A percentile compares a stretch with the other conserved stretches of the same genome.
These are phyloP conservation scores for Zootoca vivipara DNA, from an alignment of 2,113 vertebrate genomes.

Conservation along the genomic window DNA sequence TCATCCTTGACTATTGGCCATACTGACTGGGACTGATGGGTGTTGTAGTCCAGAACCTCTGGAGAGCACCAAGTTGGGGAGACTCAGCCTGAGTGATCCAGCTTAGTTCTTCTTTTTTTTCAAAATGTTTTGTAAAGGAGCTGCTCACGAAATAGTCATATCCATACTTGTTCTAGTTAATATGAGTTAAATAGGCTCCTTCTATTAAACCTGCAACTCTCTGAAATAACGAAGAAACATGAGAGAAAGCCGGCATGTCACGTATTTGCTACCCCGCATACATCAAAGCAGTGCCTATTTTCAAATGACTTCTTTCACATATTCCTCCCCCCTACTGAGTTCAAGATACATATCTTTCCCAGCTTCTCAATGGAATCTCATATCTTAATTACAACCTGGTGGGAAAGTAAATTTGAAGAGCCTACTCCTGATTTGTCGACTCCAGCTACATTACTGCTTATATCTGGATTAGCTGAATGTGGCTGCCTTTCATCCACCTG, in stretches of 20 bases:
- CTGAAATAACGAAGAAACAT: not conserved
- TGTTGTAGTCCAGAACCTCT: too few relatives aligned
- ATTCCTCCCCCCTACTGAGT: not conserved
- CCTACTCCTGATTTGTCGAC: not conserved
- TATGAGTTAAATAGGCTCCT: not conserved
- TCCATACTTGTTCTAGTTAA: not conserved
- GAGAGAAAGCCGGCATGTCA: not conserved
- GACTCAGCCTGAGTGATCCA: not conserved
- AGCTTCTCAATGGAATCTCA: not conserved
- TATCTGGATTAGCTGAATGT: not conserved
- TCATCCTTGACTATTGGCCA: too few relatives aligned
- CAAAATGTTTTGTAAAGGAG: not conserved
- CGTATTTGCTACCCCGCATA: not conserved
- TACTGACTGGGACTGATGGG: too few relatives aligned
- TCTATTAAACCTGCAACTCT: not conserved
- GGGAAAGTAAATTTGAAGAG: not conserved
- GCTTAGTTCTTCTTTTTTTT: not conserved
- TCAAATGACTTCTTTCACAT: not conserved
- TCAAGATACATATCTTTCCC: slow-evolving; percentile 13
- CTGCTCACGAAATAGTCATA: not conserved
- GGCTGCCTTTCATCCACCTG: too few relatives aligned
- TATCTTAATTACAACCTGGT: slow-evolving; percentile 1
- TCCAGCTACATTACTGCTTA: not conserved
- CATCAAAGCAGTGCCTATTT: not conserved
- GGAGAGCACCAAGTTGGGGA: not conserved